Percentiles rank a stretch among this genome's conserved stretches.
Conservation (phyloP, 2,888 invertebrate genomes). For the Paralinhomoeus sp. region DNA sequence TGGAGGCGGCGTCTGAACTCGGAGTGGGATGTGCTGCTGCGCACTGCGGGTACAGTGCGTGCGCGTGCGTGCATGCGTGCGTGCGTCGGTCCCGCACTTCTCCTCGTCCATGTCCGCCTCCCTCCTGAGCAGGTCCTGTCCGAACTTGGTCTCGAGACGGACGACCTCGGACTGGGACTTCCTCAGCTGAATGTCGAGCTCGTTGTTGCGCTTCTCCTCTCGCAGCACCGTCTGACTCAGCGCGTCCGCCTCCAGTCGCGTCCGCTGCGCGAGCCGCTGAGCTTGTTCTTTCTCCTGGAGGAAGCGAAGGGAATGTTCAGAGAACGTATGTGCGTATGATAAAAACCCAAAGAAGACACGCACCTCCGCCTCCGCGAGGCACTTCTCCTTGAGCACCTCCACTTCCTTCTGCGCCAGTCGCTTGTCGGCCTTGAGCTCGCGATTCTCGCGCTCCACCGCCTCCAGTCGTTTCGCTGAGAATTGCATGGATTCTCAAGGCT, state of each 20-base stretch:
- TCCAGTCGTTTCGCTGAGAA: not conserved
- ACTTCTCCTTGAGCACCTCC: not conserved
- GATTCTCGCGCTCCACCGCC: constrained; percentile 1
- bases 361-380: not conserved
- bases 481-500: no score
- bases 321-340: no score
- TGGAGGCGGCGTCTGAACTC: constrained; percentile 12
- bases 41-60: no score
- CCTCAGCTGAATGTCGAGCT: constrained; percentile 10
- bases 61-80: no score
- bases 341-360: not conserved
- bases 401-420: not conserved
- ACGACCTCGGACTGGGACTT: constrained; percentile 12
- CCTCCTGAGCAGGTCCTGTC: constrained; percentile 11
- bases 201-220: not conserved
- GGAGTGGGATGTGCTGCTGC: no score
- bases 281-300: constrained; percentile 1
- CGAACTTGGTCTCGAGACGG: constrained; percentile 15
- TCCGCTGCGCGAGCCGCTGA: not conserved
- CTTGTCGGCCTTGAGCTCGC: not conserved
- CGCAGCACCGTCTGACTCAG: not conserved
- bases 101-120: constrained; percentile 15
- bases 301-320: not conserved
- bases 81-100: constrained; percentile 5
- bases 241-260: not conserved